phyloP scores from a whole-genome alignment of 2,113 vertebrate genomes.

The Perognathus longimembris region DNA sequence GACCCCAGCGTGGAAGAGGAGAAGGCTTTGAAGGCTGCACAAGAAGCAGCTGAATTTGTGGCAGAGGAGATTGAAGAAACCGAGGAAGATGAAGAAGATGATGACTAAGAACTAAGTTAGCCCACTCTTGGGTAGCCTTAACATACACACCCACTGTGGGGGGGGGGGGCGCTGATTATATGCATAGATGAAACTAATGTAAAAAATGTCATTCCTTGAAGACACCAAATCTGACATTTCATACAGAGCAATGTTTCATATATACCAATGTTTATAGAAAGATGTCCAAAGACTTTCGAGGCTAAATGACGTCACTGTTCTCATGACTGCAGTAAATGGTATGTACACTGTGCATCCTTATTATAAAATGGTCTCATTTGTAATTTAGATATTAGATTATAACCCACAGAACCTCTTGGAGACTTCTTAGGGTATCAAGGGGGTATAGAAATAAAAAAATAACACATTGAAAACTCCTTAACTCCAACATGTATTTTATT shows the following conservation, averaged over 20 bases:
- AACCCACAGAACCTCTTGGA: neutral
- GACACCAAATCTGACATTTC: conserved; percentile 32
- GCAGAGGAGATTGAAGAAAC: conserved; percentile 86
- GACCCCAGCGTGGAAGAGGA: conserved; percentile 94
- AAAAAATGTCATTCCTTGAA: conserved; percentile 13
- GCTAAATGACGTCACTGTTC: neutral
- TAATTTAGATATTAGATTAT: neutral
- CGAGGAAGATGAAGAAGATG: conserved; percentile 89
- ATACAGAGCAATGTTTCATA: too few relatives aligned
- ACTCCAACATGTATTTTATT: neutral
- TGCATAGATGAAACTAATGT: neutral
- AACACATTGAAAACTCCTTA: neutral
- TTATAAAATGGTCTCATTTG: neutral
- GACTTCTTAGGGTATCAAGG: neutral
- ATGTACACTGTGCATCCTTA: neutral
- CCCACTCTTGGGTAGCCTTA: neutral
- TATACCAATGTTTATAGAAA: neutral
- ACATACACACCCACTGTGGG: neutral
- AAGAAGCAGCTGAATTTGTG: conserved; percentile 85
- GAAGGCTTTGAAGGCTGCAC: conserved; percentile 85
- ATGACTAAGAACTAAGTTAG: conserved; percentile 66
- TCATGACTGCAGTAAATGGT: neutral
- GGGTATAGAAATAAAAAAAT: neutral
- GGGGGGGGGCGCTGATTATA: neutral
- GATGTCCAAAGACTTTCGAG: neutral